A percentile compares a stretch with the other conserved stretches of the same genome.
phyloP scores from a whole-genome alignment of 2,888 invertebrate species.

The Napeogenes sylphis region DNA sequence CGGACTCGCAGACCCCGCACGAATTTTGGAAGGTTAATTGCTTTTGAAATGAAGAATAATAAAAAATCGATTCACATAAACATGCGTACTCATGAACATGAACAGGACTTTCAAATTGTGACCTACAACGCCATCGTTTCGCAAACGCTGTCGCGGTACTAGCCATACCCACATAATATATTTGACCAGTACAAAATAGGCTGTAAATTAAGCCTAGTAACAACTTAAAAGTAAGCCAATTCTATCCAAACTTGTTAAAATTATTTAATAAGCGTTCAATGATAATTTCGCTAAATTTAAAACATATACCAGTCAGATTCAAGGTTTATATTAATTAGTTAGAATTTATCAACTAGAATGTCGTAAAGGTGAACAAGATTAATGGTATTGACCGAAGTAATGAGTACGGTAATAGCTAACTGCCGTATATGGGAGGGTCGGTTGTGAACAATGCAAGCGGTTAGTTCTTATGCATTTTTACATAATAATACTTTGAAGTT shows the following conservation, averaged over 20 bases:
- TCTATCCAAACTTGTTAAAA: not conserved
- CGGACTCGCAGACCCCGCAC: no score
- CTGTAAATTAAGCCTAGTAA: no score
- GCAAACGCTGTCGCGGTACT: no score
- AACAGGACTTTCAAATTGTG: no score
- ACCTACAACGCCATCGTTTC: no score
- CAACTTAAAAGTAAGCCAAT: no score
- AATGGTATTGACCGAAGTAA: conserved; percentile 20
- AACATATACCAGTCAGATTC: not conserved
- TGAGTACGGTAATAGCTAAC: conserved; percentile 22
- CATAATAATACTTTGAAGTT: not conserved
- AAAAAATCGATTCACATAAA: no score
- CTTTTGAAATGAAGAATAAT: no score
- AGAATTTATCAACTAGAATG: conserved; percentile 1
- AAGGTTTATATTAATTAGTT: conserved; percentile 6
- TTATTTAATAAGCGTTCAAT: not conserved
- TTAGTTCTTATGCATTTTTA: not conserved
- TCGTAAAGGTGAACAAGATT: conserved; percentile 13
- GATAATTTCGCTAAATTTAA: not conserved
- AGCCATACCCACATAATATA: no score
- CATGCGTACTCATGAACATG: no score
- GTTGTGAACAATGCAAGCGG: conserved; percentile 15
- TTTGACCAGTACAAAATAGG: no score
- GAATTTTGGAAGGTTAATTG: no score
- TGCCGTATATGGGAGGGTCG: conserved; percentile 14